Evolutionary conservation across 2,797 vertebrate genomes (phyloP).

Genomic region (Graptemys geographica): DNA sequence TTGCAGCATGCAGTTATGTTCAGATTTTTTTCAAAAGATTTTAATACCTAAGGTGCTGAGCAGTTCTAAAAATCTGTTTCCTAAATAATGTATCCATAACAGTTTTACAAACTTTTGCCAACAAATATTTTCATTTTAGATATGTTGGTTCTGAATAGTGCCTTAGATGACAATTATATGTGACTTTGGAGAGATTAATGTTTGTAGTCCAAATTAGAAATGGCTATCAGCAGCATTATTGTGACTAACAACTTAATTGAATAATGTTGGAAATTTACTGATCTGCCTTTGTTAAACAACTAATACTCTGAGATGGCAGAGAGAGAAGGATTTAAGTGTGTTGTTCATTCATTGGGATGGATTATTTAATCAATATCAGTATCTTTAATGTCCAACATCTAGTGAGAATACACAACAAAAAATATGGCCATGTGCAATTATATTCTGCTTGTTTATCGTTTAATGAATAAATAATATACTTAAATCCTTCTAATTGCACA

Average conservation of each 20-base stretch:
- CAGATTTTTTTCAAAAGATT: not conserved
- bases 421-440: not conserved
- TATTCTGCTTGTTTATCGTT: not conserved
- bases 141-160: not conserved
- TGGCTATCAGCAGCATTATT: not conserved
- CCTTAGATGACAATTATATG: not conserved
- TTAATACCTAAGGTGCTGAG: not conserved
- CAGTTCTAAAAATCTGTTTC: not conserved
- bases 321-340: not conserved
- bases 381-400: not conserved
- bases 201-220: not conserved
- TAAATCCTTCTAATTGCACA: not conserved
- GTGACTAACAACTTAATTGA: not conserved
- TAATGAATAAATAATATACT: not conserved
- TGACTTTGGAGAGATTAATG: not conserved
- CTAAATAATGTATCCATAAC: not conserved
- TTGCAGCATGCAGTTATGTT: not conserved
- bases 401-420: not conserved
- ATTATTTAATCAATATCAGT: not conserved
- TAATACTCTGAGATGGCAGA: not conserved
- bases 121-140: too few relatives aligned
- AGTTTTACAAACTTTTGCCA: not conserved
- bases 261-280: not conserved
- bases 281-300: not conserved
- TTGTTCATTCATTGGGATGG: not conserved